Conservation (phyloP, 2,888 invertebrate genomes). For the Caenorhabditis sp. region DNA sequence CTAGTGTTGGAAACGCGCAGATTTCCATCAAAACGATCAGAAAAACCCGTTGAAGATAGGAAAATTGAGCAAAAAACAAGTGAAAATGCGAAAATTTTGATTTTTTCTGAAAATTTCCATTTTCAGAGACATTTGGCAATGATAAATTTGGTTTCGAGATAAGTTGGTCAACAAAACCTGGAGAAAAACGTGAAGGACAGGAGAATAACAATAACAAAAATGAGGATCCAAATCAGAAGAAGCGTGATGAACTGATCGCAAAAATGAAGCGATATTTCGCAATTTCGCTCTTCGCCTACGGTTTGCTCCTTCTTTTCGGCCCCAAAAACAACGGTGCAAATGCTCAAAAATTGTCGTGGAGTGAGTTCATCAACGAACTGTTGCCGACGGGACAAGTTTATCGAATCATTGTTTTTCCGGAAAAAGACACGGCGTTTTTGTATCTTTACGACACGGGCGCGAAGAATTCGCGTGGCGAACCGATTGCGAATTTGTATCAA, state of each 20-base stretch:
- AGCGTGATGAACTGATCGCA: conserved; percentile 33
- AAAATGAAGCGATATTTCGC: conserved; percentile 54
- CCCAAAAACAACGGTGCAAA: conserved; percentile 14
- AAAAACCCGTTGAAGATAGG: background rate
- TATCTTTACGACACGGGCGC: conserved; percentile 47
- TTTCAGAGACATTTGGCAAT: conserved; percentile 13
- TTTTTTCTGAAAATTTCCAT: too few species aligned
- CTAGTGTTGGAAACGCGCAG: background rate
- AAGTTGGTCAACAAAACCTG: conserved; percentile 24
- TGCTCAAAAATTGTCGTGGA: conserved; percentile 80
- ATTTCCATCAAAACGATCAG: background rate
- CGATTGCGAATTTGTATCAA: conserved; percentile 72
- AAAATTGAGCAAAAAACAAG: background rate
- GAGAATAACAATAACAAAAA: conserved; percentile 9
- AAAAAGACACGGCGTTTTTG: conserved; percentile 53
- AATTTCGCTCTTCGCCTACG: conserved; percentile 57
- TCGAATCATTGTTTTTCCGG: conserved; percentile 46
- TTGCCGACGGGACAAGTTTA: conserved; percentile 86
- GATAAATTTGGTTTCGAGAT: conserved; percentile 16
- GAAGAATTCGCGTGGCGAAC: conserved; percentile 52
- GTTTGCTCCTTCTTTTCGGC: conserved; percentile 37
- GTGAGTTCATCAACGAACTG: conserved; percentile 94
- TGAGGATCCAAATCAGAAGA: conserved; percentile 28
- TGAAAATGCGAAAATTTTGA: too few species aligned
- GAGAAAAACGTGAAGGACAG: conserved; percentile 11